A percentile compares a stretch with the other conserved stretches of the same genome.
These are phyloP conservation scores for Lasioglossum zephyrum DNA, from an alignment of 2,888 invertebrate species.

Conservation along the genomic window DNA sequence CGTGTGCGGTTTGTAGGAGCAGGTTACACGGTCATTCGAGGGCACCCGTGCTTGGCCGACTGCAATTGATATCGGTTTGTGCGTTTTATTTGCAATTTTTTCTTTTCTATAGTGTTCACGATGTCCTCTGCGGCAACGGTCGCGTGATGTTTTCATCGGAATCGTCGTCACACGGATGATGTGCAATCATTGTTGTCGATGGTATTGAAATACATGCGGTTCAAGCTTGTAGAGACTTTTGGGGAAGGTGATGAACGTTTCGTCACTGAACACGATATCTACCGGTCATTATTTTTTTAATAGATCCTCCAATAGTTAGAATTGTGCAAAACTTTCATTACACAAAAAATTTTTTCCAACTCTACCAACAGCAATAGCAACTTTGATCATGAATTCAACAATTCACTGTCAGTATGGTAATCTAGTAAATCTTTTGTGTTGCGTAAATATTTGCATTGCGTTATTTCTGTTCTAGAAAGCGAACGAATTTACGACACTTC, in stretches of 20 bases:
- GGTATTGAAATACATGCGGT: neutral
- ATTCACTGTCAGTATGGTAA: neutral
- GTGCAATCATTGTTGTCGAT: neutral
- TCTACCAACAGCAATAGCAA: neutral
- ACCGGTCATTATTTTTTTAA: neutral
- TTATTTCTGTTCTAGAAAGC: neutral
- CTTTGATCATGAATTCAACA: neutral
- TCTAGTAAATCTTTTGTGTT: neutral
- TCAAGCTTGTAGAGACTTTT: neutral
- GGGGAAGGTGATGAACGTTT: neutral
- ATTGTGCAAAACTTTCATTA: no score
- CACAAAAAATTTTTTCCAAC: no score
- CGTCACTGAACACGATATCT: neutral
- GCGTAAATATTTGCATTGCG: neutral
- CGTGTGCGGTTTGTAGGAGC: slow-evolving; percentile 23
- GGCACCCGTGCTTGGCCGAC: slow-evolving; percentile 1
- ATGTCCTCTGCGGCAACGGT: neutral
- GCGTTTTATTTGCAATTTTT: neutral
- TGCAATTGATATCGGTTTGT: neutral
- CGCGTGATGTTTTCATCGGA: neutral
- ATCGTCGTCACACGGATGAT: neutral
- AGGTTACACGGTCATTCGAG: slow-evolving; percentile 9
- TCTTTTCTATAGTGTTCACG: neutral
- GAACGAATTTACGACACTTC: no score
- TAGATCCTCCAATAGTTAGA: no score